These are phyloP conservation scores for Anser cygnoides DNA, from an alignment of 2,113 vertebrate genomes.

Conservation along the genomic window DNA sequence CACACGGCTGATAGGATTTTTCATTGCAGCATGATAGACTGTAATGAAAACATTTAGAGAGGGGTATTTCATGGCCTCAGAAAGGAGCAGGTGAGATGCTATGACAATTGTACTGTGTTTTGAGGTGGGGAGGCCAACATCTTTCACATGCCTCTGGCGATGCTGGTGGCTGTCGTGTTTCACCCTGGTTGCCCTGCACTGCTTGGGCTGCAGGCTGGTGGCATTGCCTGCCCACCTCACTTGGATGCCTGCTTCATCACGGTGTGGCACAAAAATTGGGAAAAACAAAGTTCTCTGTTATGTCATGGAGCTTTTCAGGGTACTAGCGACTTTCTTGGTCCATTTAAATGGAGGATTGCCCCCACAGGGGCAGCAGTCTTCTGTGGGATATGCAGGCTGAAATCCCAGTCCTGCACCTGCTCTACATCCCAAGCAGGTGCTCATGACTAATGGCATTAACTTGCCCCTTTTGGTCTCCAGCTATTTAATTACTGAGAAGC, in stretches of 20 bases:
- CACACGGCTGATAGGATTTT: neutral
- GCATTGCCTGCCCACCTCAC: rapidly evolving
- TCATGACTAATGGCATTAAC: neutral
- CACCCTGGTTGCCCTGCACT: neutral
- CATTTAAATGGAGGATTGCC: neutral
- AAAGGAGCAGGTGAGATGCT: neutral
- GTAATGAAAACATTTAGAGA: neutral
- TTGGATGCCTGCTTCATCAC: neutral
- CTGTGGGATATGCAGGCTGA: neutral
- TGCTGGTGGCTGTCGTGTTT: rapidly evolving
- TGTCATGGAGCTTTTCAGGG: neutral
- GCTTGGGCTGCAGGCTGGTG: rapidly evolving
- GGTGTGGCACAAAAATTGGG: neutral
- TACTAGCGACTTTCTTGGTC: neutral
- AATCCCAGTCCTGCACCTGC: neutral
- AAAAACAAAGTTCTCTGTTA: neutral
- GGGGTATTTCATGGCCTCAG: neutral
- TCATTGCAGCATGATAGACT: neutral
- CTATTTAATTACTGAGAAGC: conserved; percentile 19
- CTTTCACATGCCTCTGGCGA: neutral
- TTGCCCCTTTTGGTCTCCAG: neutral
- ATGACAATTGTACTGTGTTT: neutral
- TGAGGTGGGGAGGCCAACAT: rapidly evolving
- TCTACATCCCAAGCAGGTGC: neutral
- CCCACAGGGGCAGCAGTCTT: neutral